Percentiles rank a stretch among this genome's conserved stretches.
Evolutionary conservation across 2,113 vertebrate genomes (phyloP).

Genomic region (Cyprinodon brontotheroides): DNA sequence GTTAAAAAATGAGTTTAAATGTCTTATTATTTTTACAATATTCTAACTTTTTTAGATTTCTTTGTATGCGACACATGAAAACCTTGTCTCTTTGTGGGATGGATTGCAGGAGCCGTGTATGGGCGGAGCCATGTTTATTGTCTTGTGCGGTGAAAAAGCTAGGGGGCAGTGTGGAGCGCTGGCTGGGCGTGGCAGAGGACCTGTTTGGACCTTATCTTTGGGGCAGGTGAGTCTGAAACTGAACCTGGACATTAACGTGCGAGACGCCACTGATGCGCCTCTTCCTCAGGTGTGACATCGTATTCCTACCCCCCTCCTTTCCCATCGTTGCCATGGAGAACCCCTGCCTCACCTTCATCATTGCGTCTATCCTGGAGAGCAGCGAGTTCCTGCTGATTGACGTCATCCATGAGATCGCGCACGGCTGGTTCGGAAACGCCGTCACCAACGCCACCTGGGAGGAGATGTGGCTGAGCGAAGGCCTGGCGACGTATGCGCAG

Average conservation of each 20-base stretch:
- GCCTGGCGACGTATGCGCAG: constrained; percentile 95
- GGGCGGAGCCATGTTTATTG: constrained; percentile 95
- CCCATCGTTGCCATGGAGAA: constrained; percentile 99
- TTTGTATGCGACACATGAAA: background rate
- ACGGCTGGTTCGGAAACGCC: constrained; percentile 97
- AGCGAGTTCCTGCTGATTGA: constrained; percentile 95
- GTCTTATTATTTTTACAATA: no score
- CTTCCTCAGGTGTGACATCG: constrained; percentile 90
- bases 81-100: background rate
- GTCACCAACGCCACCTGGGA: constrained; percentile 98
- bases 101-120: constrained; percentile 89
- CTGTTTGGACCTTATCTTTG: constrained; percentile 95
- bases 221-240: constrained; percentile 85
- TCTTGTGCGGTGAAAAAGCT: constrained; percentile 90
- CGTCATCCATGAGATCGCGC: constrained; percentile 93
- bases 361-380: constrained; percentile 96
- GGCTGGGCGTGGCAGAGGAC: constrained; percentile 89
- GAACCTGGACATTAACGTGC: background rate
- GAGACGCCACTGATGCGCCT: background rate
- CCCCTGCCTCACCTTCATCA: constrained; percentile 97
- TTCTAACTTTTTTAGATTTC: no score
- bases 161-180: constrained; percentile 90
- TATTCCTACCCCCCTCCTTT: constrained; percentile 96
- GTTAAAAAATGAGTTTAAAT: no score
- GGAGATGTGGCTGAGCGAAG: constrained; percentile 99